Evolutionary conservation across 2,113 vertebrate genomes (phyloP).

Genomic region (Xenopus tropicalis): DNA sequence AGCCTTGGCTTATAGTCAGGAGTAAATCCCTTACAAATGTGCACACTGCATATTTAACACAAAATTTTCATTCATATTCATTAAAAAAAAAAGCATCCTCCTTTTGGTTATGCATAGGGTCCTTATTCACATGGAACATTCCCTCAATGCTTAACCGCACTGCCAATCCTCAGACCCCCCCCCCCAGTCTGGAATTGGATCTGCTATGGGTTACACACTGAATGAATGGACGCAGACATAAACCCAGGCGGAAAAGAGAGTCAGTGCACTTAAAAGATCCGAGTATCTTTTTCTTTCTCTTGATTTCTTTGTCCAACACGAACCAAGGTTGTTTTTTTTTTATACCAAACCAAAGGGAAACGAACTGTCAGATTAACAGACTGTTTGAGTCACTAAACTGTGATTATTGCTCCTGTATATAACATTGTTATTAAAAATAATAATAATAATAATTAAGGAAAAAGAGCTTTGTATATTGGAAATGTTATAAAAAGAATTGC

Average conservation of each 20-base stretch:
- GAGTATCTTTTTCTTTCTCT: slow-evolving; percentile 63
- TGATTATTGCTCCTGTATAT: slow-evolving; percentile 90
- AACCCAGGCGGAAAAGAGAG: slow-evolving; percentile 58
- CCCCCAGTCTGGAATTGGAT: neutral
- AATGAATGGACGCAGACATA: slow-evolving; percentile 46
- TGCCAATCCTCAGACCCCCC: neutral
- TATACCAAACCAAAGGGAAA: slow-evolving; percentile 91
- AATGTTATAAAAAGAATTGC: slow-evolving; percentile 92
- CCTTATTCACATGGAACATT: slow-evolving; percentile 10
- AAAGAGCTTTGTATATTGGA: slow-evolving; percentile 95
- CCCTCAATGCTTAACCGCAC: slow-evolving; percentile 3
- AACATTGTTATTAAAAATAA: slow-evolving; percentile 77
- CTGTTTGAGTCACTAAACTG: slow-evolving; percentile 83
- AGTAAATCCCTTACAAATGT: neutral
- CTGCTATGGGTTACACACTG: no score
- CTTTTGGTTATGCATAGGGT: neutral
- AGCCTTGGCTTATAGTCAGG: slow-evolving; percentile 12
- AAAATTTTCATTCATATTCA: neutral
- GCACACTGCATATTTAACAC: neutral
- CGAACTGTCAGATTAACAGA: slow-evolving; percentile 80
- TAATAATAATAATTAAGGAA: slow-evolving; percentile 48
- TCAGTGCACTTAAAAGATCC: slow-evolving; percentile 70
- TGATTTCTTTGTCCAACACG: slow-evolving; percentile 70
- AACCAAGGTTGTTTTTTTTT: slow-evolving; percentile 71
- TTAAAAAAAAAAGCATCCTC: neutral